These are phyloP conservation scores for Thamnophis sirtalis DNA, from an alignment of 2,113 vertebrate genomes.

Conservation along the genomic window DNA sequence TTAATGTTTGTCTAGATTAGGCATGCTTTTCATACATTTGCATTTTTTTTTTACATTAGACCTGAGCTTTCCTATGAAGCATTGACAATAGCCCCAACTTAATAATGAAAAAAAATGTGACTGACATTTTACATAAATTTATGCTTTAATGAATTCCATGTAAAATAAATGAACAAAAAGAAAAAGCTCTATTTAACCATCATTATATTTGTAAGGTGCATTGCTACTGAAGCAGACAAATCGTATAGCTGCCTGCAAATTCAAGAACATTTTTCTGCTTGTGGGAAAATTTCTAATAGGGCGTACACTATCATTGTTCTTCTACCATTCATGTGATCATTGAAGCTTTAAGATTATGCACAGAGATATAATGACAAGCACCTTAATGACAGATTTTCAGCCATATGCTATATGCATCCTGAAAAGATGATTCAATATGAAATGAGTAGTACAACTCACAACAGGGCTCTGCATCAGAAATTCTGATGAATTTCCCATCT, in stretches of 20 bases:
- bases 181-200: not conserved
- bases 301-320: not conserved
- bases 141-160: not conserved
- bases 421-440: conserved; percentile 65
- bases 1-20: not conserved
- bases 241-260: conserved; percentile 4
- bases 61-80: not conserved
- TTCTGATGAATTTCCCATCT: conserved; percentile 72
- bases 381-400: conserved; percentile 40
- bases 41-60: not conserved
- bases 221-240: not conserved
- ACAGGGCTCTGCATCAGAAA: conserved; percentile 74
- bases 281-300: conserved; percentile 19
- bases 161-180: not conserved
- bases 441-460: conserved; percentile 75
- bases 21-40: not conserved
- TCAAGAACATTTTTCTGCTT: not conserved
- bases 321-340: not conserved
- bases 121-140: not conserved
- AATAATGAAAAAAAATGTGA: not conserved
- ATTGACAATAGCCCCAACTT: not conserved
- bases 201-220: not conserved
- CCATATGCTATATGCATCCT: conserved; percentile 26
- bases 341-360: conserved; percentile 30
- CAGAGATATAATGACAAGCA: conserved; percentile 26